phyloP scores from a whole-genome alignment of 2,797 vertebrate genomes.

The Microctenopoma lineatum region DNA sequence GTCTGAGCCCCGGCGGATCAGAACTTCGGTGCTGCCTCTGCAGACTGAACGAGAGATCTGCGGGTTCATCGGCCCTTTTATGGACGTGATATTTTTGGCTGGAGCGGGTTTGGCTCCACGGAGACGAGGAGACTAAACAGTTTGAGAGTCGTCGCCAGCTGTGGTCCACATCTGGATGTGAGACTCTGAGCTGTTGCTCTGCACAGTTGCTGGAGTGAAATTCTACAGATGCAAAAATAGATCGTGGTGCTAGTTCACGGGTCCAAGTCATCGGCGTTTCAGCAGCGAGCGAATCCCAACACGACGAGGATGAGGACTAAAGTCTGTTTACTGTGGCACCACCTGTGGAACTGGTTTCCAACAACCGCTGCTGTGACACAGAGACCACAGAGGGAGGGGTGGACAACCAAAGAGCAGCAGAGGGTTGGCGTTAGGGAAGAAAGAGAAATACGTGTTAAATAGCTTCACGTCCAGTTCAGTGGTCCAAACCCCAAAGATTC shows the following conservation, averaged over 20 bases:
- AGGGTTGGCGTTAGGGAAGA: too few species aligned
- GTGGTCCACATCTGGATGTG: background rate
- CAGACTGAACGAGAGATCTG: slow-evolving; percentile 9
- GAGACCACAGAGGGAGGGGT: too few species aligned
- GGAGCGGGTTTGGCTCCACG: slow-evolving; percentile 56
- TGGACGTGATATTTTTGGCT: slow-evolving; percentile 71
- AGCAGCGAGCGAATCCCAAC: slow-evolving; percentile 3
- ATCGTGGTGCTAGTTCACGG: slow-evolving; percentile 9
- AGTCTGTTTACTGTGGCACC: too few species aligned
- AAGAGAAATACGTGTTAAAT: too few species aligned
- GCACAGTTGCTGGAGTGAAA: background rate
- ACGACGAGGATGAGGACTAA: too few species aligned
- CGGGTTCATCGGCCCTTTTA: slow-evolving; percentile 66
- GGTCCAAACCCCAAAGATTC: too few species aligned
- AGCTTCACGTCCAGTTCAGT: too few species aligned
- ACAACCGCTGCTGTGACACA: too few species aligned
- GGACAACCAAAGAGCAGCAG: too few species aligned
- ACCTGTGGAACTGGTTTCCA: too few species aligned
- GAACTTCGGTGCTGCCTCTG: background rate
- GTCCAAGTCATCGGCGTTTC: background rate
- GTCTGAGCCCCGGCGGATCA: too few species aligned
- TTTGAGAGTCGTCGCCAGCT: slow-evolving; percentile 7
- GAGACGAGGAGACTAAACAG: slow-evolving; percentile 63
- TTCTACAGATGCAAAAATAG: slow-evolving; percentile 23
- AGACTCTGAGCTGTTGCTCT: too few species aligned